phyloP scores from a whole-genome alignment of 2,113 vertebrate genomes.

The Amia ocellicauda region DNA sequence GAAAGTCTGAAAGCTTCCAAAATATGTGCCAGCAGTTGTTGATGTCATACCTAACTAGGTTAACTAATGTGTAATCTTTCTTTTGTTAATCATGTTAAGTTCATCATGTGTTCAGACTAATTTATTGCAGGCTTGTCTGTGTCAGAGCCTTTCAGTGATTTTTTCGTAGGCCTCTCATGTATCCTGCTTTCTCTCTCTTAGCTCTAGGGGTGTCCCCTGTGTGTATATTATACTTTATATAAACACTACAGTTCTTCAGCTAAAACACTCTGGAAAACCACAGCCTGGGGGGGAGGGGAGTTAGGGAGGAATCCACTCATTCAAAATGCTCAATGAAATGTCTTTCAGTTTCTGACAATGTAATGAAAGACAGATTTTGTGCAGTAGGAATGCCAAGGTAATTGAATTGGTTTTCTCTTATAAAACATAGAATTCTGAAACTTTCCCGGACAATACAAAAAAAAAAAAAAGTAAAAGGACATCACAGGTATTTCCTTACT shows the following conservation, averaged over 20 bases:
- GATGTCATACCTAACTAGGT: no score
- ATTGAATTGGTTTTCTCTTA: no score
- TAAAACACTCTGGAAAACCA: not conserved
- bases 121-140: slow-evolving; percentile 7
- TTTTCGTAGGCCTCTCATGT: not conserved
- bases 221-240: slow-evolving; percentile 5
- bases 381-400: slow-evolving; percentile 21
- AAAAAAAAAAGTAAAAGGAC: no score
- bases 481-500: no score
- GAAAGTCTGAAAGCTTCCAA: no score
- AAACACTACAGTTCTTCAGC: slow-evolving; percentile 8
- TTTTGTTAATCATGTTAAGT: no score
- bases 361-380: slow-evolving; percentile 58
- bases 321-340: not conserved
- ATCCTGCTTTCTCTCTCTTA: not conserved
- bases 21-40: no score
- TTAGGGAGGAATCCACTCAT: not conserved
- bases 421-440: no score
- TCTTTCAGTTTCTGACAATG: slow-evolving; percentile 37
- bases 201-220: not conserved
- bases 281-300: not conserved
- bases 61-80: no score
- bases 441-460: no score
- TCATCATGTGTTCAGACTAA: slow-evolving; percentile 2
- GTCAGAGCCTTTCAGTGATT: not conserved